phyloP scores from a whole-genome alignment of 1,140 invertebrate species.

The Apolygus lucorum region DNA sequence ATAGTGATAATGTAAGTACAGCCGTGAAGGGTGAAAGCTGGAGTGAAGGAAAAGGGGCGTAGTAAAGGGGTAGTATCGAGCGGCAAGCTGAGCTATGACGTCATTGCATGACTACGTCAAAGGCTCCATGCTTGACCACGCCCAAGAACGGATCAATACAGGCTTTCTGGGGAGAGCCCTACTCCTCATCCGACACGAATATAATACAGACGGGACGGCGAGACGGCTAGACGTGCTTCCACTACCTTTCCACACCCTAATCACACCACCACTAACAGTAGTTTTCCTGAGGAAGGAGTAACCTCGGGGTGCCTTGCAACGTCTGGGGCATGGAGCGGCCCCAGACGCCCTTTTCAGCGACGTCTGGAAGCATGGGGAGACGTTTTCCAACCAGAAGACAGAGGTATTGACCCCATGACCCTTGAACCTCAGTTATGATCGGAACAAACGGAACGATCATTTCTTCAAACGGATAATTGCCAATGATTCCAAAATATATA shows the following conservation, averaged over 20 bases:
- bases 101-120: constrained; percentile 5
- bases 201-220: constrained; percentile 1
- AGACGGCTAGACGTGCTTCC: constrained; percentile 7
- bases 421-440: no score
- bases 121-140: constrained; percentile 26
- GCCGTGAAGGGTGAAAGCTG: no score
- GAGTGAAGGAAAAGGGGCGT: neutral
- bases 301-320: no score
- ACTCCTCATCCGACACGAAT: neutral
- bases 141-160: constrained; percentile 4
- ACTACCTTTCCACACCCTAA: neutral
- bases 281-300: no score
- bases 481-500: no score
- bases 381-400: no score
- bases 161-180: neutral
- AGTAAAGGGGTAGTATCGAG: constrained; percentile 19
- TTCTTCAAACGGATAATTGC: no score
- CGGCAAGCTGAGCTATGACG: constrained; percentile 4
- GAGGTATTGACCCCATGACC: no score
- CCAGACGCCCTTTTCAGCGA: no score
- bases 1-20: neutral
- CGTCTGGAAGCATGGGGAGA: no score
- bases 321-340: no score
- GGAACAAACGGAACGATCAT: no score
- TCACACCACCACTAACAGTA: neutral